Evolutionary conservation across 2,888 invertebrate genomes (phyloP).

Genomic region (Lampropteryx suffumata): DNA sequence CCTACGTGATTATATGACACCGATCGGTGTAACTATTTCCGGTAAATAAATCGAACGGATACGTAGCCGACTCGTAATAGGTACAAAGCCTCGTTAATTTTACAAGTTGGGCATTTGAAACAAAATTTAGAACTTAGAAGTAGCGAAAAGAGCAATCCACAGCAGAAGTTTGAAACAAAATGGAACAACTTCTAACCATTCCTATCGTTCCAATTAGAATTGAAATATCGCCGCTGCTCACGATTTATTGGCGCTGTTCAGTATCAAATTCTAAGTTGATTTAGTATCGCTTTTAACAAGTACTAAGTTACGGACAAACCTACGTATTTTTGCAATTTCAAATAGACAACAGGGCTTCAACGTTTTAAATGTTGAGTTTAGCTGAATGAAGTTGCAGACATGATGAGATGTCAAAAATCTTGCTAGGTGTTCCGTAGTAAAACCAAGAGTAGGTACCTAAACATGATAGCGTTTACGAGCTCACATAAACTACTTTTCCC

Average conservation of each 20-base stretch:
- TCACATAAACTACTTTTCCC: slow-evolving; percentile 4
- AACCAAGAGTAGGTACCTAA: no score
- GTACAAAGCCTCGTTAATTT: slow-evolving; percentile 16
- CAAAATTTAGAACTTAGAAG: slow-evolving; percentile 24
- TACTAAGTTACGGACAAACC: slow-evolving; percentile 17
- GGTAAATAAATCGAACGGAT: slow-evolving; percentile 6
- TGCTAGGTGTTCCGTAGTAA: not conserved
- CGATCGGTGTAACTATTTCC: slow-evolving; percentile 6
- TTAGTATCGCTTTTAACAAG: slow-evolving; percentile 28
- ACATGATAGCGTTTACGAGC: slow-evolving; percentile 8
- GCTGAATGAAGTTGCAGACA: slow-evolving; percentile 1
- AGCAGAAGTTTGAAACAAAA: slow-evolving; percentile 34
- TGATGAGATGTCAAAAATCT: slow-evolving; percentile 1
- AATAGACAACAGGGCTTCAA: not conserved
- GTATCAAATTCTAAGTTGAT: slow-evolving; percentile 32
- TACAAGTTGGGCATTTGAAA: slow-evolving; percentile 19
- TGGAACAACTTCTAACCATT: slow-evolving; percentile 34
- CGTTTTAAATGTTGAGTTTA: not conserved
- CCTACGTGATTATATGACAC: not conserved
- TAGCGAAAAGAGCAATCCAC: slow-evolving; percentile 27
- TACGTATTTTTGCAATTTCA: slow-evolving; percentile 22
- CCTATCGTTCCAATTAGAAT: slow-evolving; percentile 37
- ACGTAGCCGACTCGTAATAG: slow-evolving; percentile 4
- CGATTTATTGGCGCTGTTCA: slow-evolving; percentile 35
- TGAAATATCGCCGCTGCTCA: slow-evolving; percentile 31